These are phyloP conservation scores for Ormyrus thymus DNA, from an alignment of 2,888 invertebrate genomes.

Conservation along the genomic window DNA sequence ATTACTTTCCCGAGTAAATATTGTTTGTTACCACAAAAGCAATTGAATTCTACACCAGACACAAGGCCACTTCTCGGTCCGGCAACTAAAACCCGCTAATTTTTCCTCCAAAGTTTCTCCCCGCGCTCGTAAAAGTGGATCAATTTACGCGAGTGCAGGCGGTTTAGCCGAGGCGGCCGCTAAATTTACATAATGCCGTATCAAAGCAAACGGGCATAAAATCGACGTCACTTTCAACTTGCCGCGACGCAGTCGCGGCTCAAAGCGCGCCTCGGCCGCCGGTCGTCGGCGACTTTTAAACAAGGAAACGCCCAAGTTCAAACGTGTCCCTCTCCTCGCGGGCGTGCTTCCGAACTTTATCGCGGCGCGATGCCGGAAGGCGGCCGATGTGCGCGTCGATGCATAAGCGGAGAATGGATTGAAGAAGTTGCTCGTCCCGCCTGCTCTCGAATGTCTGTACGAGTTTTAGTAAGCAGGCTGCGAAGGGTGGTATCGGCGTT, in stretches of 20 bases:
- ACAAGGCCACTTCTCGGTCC: no score
- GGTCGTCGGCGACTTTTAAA: constrained; percentile 17
- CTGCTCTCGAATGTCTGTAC: no score
- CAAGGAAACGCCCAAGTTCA: constrained; percentile 13
- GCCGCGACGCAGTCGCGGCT: background rate
- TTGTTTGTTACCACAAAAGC: no score
- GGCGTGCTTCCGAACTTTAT: background rate
- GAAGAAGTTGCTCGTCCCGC: background rate
- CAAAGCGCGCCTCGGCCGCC: no score
- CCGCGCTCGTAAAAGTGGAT: constrained; percentile 8
- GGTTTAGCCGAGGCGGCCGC: constrained; percentile 4
- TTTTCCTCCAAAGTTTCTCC: no score
- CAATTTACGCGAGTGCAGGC: constrained; percentile 26
- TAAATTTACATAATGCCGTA: constrained; percentile 40
- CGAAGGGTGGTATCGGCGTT: no score
- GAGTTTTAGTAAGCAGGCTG: no score
- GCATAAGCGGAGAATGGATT: background rate
- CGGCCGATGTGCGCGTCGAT: no score
- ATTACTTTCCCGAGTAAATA: no score
- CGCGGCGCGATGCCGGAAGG: background rate
- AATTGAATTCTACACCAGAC: no score
- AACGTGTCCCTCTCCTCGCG: background rate
- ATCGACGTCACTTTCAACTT: constrained; percentile 47
- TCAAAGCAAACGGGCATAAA: constrained; percentile 46
- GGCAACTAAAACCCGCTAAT: no score